These are phyloP conservation scores for Aphelenchoides bicaudatus DNA, from an alignment of 2,888 invertebrate species.

Conservation along the genomic window DNA sequence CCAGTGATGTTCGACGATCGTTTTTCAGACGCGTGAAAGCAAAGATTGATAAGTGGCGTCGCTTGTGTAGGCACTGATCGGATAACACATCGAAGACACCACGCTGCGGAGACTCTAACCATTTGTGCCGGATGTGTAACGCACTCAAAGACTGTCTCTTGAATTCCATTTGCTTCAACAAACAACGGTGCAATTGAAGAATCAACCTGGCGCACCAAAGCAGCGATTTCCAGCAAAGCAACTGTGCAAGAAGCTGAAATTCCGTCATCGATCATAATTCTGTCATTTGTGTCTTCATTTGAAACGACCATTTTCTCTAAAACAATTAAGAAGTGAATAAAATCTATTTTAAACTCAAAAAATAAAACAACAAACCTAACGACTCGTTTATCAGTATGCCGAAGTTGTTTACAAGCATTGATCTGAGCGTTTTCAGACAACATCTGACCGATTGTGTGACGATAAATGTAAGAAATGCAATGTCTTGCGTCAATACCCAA, in stretches of 20 bases:
- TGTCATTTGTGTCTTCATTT: constrained; percentile 51
- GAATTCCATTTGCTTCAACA: constrained; percentile 75
- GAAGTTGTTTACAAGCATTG: constrained; percentile 83
- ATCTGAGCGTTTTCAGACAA: constrained; percentile 94
- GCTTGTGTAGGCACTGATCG: constrained; percentile 90
- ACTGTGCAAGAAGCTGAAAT: constrained; percentile 65
- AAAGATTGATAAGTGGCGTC: constrained; percentile 80
- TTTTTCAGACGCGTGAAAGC: constrained; percentile 73
- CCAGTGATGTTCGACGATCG: constrained; percentile 75
- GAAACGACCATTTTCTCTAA: no score
- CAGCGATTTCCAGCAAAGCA: constrained; percentile 87
- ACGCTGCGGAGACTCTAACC: constrained; percentile 79
- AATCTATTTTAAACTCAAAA: background rate
- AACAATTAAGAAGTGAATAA: background rate
- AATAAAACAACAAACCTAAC: constrained; percentile 65
- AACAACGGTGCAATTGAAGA: constrained; percentile 87
- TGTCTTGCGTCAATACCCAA: constrained; percentile 75
- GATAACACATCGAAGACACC: constrained; percentile 72
- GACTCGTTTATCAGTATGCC: constrained; percentile 84
- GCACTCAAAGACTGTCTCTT: constrained; percentile 77
- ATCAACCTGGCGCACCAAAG: constrained; percentile 82
- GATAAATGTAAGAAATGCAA: constrained; percentile 89
- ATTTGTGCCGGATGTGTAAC: constrained; percentile 89
- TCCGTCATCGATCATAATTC: constrained; percentile 88
- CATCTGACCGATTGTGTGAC: constrained; percentile 85